phyloP scores from a whole-genome alignment of 2,797 vertebrate species.

The Sciaenops ocellatus region DNA sequence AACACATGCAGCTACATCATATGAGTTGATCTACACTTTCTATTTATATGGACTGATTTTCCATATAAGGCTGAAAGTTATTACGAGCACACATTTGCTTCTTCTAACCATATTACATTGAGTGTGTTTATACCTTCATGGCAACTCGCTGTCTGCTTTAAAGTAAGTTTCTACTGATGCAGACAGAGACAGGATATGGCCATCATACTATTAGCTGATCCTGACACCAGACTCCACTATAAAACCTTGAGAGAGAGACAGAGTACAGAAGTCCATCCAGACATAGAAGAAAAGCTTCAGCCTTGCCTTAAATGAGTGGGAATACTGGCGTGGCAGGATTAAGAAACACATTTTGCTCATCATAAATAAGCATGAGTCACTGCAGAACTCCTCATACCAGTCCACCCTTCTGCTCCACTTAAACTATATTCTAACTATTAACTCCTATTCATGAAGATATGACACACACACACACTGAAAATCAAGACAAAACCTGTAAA shows the following conservation, averaged over 20 bases:
- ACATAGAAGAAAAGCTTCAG: slow-evolving; percentile 5
- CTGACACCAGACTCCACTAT: slow-evolving; percentile 5
- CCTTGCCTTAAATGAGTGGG: not conserved
- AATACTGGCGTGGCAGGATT: slow-evolving; percentile 7
- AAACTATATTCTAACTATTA: not conserved
- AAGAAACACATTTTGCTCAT: slow-evolving; percentile 9
- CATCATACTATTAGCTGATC: not conserved
- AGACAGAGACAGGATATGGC: not conserved
- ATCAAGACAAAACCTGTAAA: not conserved
- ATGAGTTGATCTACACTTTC: not conserved
- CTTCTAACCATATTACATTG: not conserved
- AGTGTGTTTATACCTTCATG: not conserved
- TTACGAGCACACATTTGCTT: slow-evolving; percentile 22
- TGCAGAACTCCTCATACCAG: not conserved
- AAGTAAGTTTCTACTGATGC: not conserved
- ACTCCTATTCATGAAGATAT: not conserved
- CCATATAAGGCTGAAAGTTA: slow-evolving; percentile 7
- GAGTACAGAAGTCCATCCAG: not conserved
- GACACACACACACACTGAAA: too few species aligned
- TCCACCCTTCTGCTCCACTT: not conserved
- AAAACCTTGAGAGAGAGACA: not conserved
- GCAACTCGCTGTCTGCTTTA: not conserved
- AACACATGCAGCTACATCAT: not conserved
- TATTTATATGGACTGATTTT: slow-evolving; percentile 7
- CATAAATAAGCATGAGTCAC: slow-evolving; percentile 14